Evolutionary conservation across 1,140 invertebrate genomes (phyloP).

Genomic region (Formica exsecta): DNA sequence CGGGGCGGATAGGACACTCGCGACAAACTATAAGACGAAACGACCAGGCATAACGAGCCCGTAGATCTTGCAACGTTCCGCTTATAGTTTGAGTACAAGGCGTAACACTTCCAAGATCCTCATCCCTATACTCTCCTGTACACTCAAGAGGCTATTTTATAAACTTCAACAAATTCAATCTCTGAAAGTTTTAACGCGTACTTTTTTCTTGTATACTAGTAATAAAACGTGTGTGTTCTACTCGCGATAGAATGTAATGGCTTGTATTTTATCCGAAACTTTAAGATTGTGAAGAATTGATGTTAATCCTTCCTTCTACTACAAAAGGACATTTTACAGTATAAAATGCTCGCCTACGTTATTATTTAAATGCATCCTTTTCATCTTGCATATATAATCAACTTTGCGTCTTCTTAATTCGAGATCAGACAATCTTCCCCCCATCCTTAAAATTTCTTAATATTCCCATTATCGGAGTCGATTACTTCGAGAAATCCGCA

Average conservation of each 20-base stretch:
- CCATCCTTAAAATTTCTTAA: background rate
- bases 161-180: slow-evolving; percentile 63
- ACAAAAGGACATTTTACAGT: background rate
- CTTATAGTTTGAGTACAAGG: slow-evolving; percentile 53
- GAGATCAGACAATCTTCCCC: too few species aligned
- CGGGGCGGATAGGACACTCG: slow-evolving; percentile 23
- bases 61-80: slow-evolving; percentile 54
- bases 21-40: slow-evolving; percentile 19
- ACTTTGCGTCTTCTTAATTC: too few species aligned
- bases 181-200: slow-evolving; percentile 43
- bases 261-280: slow-evolving; percentile 13
- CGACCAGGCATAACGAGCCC: slow-evolving; percentile 51
- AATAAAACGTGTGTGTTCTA: slow-evolving; percentile 24
- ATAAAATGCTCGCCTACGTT: background rate
- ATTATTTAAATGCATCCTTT: background rate
- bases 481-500: background rate
- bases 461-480: background rate
- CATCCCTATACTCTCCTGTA: background rate
- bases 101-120: slow-evolving; percentile 31
- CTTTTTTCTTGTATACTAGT: background rate
- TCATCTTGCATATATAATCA: background rate
- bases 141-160: slow-evolving; percentile 38
- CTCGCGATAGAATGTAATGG: background rate
- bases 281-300: background rate
- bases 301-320: background rate